Percentiles rank a stretch among this genome's conserved stretches.
phyloP scores from a whole-genome alignment of 1,140 invertebrate genomes.

The Periplaneta americana region DNA sequence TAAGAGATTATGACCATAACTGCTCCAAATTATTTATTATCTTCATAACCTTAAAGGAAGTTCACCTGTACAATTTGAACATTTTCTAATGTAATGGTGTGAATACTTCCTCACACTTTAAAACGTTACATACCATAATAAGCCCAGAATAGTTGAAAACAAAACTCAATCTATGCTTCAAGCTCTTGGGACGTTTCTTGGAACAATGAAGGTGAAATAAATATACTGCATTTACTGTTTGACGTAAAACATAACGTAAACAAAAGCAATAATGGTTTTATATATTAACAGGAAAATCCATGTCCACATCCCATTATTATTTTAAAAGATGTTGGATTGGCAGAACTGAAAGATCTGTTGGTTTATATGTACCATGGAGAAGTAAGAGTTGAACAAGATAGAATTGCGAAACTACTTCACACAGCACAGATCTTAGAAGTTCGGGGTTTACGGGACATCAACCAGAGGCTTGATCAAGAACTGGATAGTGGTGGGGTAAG shows the following conservation, averaged over 20 bases:
- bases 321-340: conserved; percentile 39
- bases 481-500: neutral
- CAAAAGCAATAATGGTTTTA: neutral
- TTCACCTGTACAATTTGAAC: no score
- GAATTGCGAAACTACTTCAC: conserved; percentile 22
- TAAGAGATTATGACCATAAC: no score
- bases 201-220: neutral
- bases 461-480: neutral
- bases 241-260: neutral
- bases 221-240: neutral
- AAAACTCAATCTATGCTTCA: no score
- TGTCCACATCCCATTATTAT: conserved; percentile 43
- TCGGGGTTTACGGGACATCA: conserved; percentile 23
- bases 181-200: no score
- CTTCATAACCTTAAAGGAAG: no score
- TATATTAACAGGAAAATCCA: conserved; percentile 37
- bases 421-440: conserved; percentile 26
- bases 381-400: conserved; percentile 31
- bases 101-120: no score
- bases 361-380: conserved; percentile 46
- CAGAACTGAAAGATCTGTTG: conserved; percentile 40
- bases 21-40: no score
- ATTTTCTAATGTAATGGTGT: no score
- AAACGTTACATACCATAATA: no score
- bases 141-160: no score